Base-by-base conservation (phyloP, 1,140 invertebrate genomes). In the Aphidius gifuensis region DNA sequence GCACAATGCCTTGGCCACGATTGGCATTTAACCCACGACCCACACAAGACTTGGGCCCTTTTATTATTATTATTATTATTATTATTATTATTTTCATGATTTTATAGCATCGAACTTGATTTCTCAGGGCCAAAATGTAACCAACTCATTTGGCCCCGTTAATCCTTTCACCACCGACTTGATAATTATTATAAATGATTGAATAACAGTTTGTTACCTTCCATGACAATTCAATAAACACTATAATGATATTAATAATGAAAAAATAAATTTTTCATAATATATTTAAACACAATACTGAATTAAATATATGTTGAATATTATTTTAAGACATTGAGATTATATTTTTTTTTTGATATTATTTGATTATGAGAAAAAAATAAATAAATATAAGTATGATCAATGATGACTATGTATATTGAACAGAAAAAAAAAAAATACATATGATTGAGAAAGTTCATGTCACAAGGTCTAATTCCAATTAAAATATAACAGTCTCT, bases 21-120 rank as follows among this genome's bases (percentile, higher is more conserved):
- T 76, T 76, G 67, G 68, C 71, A 74, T 72, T 72, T 73, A 71
- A 71, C 69, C 71, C 68, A 71, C 66, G 68, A 32, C 60, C 62
- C 64, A 55, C 50, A 60, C 62, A 51, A 39, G 9, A 48, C 39
- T 58, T 39, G 23, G 69, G 63, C 66, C 69, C 66, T 69, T 66
- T 63, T 60, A 55, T 66, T 62, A 61, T 67, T 65, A 61, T 61
- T 66, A 60, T n/a, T 9, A 16, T 8, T 32, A 4, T 9, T n/a
- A 49, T 8, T 32, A 4, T 9, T n/a, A 49, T 32, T 32, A 32
- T 32, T 32, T 32, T 32, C 23, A 32, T 32, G 23, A 32, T 32
- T 32, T 16, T 54, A 38, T 47, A 47, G 32, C 49, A 49, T 56
- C 47, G 0, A 59, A 63, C 40, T 39, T 21, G 40, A 51, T 32